Conservation (phyloP, 1,140 invertebrate species). For the Drosophila murphyi region DNA sequence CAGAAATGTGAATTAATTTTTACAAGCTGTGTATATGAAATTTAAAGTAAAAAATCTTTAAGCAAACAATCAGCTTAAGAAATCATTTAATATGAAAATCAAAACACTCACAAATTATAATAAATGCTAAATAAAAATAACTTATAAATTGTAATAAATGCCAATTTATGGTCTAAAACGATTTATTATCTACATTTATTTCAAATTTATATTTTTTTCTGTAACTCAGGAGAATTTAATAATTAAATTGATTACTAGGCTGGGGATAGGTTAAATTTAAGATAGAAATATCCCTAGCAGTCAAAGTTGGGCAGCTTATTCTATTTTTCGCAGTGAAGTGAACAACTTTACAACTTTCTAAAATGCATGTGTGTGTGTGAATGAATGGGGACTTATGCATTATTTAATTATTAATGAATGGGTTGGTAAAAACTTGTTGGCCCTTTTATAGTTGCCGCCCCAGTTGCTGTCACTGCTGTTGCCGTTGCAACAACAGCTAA, state of each 20-base stretch:
- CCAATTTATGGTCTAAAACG: no score
- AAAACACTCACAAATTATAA: no score
- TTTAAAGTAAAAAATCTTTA: background rate
- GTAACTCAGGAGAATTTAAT: no score
- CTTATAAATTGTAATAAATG: no score
- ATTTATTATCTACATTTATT: no score
- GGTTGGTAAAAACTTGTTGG: conserved; percentile 13
- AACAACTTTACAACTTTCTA: background rate
- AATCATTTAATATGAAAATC: no score
- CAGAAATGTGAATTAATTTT: background rate
- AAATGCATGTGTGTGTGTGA: background rate
- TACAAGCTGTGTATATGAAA: background rate
- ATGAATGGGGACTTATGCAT: conserved; percentile 6
- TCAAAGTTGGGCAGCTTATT: background rate
- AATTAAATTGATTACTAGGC: no score
- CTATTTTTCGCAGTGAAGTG: background rate
- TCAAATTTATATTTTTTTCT: no score
- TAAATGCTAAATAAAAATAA: no score
- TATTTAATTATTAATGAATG: conserved; percentile 32
- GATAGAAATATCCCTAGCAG: no score
- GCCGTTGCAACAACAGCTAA: conserved; percentile 1
- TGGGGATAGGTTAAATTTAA: no score
- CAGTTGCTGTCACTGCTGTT: background rate
- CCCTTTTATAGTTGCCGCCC: background rate
- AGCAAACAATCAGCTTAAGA: no score